A percentile compares a stretch with the other conserved stretches of the same genome.
Conservation (phyloP, 1,140 invertebrate genomes). For the Pemphigus obesinymphae region DNA sequence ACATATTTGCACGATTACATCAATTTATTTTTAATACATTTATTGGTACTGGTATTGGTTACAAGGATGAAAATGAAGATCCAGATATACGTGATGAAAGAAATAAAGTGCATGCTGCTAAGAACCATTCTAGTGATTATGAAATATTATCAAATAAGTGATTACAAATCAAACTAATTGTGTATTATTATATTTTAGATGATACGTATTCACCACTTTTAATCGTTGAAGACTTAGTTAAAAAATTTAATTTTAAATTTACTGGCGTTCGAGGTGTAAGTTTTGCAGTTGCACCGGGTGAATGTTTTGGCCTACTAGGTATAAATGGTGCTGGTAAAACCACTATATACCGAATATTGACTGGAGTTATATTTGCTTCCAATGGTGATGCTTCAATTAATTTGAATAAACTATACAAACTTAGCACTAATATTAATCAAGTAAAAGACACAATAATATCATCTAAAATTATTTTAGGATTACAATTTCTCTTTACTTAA, state of each 20-base stretch:
- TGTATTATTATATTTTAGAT: no score
- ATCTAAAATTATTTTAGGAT: no score
- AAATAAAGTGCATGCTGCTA: constrained; percentile 43
- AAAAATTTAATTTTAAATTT: constrained; percentile 44
- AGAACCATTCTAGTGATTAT: neutral
- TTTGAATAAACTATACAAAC: constrained; percentile 7
- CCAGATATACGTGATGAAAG: constrained; percentile 42
- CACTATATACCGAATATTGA: constrained; percentile 84
- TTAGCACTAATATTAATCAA: neutral
- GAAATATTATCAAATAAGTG: neutral
- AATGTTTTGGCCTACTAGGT: constrained; percentile 88
- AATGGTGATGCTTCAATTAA: constrained; percentile 44
- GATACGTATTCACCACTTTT: constrained; percentile 22
- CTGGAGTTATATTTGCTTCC: constrained; percentile 56
- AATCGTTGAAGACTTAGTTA: constrained; percentile 44
- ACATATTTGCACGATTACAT: neutral
- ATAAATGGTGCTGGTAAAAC: constrained; percentile 84
- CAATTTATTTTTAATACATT: constrained; percentile 11
- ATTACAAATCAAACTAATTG: no score
- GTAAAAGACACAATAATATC: neutral
- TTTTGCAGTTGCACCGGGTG: constrained; percentile 64
- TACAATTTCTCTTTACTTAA: neutral
- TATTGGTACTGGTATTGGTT: constrained; percentile 16
- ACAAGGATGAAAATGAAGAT: constrained; percentile 28
- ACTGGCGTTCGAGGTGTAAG: constrained; percentile 68